These are phyloP conservation scores for Apistogramma diplotaenia DNA, from an alignment of 2,113 vertebrate species.

Conservation along the genomic window DNA sequence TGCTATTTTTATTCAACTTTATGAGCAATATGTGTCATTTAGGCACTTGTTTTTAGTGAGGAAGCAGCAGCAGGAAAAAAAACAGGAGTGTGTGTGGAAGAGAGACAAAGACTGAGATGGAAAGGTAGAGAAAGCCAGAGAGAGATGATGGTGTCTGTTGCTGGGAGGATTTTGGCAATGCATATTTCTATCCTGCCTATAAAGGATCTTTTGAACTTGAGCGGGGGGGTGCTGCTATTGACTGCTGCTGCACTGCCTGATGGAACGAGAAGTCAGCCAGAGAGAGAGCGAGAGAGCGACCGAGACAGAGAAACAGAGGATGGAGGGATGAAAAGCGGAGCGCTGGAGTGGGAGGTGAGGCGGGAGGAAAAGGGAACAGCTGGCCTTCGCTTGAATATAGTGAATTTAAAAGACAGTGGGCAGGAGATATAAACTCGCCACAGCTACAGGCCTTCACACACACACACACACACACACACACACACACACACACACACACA, in stretches of 20 bases:
- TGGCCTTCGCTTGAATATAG: conserved; percentile 59
- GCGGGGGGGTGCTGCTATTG: conserved; percentile 37
- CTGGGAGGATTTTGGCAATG: conserved; percentile 63
- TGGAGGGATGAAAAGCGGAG: conserved; percentile 37
- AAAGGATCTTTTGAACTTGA: conserved; percentile 66
- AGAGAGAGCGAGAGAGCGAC: conserved; percentile 16
- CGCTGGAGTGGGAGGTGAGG: conserved; percentile 44
- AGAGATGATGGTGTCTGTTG: conserved; percentile 54
- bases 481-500: no score
- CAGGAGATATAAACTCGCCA: conserved; percentile 46
- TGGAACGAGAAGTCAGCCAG: conserved; percentile 37
- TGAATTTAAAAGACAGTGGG: conserved; percentile 58
- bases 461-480: not conserved
- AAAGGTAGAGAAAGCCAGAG: not conserved
- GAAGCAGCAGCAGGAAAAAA: not conserved
- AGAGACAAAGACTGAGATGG: conserved; percentile 25
- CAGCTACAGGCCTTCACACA: conserved; percentile 25
- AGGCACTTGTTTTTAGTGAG: not conserved
- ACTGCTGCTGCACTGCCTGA: conserved; percentile 66
- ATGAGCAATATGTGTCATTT: not conserved
- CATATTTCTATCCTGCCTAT: conserved; percentile 67
- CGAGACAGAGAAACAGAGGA: conserved; percentile 9
- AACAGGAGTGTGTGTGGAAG: not conserved
- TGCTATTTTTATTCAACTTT: not conserved
- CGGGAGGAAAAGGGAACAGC: conserved; percentile 40